phyloP scores from a whole-genome alignment of 2,113 vertebrate species.

The Turdus rufiventris region DNA sequence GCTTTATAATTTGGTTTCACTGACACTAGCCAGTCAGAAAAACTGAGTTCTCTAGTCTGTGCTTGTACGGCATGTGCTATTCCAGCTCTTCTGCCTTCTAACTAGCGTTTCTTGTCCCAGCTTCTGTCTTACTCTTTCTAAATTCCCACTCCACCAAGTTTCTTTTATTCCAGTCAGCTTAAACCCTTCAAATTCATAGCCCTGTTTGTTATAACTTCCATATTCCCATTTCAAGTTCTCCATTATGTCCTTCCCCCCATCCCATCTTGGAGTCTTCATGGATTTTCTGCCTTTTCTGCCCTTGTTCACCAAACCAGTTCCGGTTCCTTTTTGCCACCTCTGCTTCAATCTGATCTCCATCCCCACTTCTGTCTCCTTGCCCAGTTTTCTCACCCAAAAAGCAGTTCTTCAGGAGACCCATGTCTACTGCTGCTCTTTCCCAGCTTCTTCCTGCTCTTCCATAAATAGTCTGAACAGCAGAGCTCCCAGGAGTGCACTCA shows the following conservation, averaged over 20 bases:
- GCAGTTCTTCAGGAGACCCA: neutral
- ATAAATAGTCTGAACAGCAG: fast-evolving
- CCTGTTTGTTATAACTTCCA: neutral
- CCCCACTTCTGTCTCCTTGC: neutral
- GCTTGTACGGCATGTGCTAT: neutral
- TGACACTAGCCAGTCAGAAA: neutral
- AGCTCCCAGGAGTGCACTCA: neutral
- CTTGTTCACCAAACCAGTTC: neutral
- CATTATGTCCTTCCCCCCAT: neutral
- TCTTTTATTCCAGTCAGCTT: neutral
- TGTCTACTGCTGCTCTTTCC: neutral
- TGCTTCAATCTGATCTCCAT: neutral
- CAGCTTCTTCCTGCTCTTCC: neutral
- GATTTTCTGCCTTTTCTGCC: neutral
- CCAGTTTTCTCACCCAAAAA: neutral
- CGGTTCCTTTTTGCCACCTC: neutral
- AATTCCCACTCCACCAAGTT: neutral
- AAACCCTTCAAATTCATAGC: neutral
- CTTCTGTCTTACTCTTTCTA: neutral
- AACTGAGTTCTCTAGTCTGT: neutral
- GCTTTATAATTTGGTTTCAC: neutral
- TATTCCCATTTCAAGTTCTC: neutral
- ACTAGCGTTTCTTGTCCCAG: neutral
- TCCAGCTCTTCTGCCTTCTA: neutral
- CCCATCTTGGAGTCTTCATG: fast-evolving